Percentiles rank a stretch among this genome's conserved stretches.
These are phyloP conservation scores for Garra rufa DNA, from an alignment of 2,113 vertebrate genomes.

Conservation along the genomic window DNA sequence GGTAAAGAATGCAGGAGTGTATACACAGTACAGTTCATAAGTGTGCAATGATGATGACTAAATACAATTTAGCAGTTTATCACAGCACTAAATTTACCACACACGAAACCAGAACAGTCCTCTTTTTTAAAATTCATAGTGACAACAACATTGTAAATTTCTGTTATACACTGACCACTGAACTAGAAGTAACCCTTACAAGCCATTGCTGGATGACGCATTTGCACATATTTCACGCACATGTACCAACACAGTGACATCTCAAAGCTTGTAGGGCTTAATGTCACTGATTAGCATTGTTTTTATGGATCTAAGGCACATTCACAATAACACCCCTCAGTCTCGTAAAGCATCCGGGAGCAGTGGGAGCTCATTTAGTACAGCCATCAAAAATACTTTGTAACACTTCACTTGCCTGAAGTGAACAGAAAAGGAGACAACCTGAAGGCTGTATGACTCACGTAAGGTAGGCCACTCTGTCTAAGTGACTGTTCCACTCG, in stretches of 20 bases:
- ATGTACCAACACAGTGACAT: not conserved
- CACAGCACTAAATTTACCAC: not conserved
- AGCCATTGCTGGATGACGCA: not conserved
- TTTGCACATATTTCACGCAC: not conserved
- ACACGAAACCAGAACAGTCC: not conserved
- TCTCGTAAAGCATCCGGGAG: not conserved
- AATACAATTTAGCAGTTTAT: not conserved
- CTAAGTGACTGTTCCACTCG: constrained; percentile 40
- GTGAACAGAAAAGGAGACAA: constrained; percentile 20
- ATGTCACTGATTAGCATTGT: constrained; percentile 1
- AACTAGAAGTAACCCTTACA: not conserved
- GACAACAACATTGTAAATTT: too few species aligned
- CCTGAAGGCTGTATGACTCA: constrained; percentile 45
- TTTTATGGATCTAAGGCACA: constrained; percentile 8
- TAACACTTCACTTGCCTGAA: constrained; percentile 22
- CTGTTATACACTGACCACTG: not conserved
- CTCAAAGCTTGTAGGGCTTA: not conserved
- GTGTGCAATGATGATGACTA: not conserved
- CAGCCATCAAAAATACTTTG: constrained; percentile 12
- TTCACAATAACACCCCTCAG: not conserved
- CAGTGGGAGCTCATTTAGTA: constrained; percentile 10
- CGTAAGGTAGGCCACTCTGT: constrained; percentile 35
- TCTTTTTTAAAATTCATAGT: not conserved
- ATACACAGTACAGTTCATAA: not conserved
- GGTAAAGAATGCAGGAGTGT: not conserved